phyloP scores from a whole-genome alignment of 2,797 vertebrate species.

The Petrocephalus schoutedeni region DNA sequence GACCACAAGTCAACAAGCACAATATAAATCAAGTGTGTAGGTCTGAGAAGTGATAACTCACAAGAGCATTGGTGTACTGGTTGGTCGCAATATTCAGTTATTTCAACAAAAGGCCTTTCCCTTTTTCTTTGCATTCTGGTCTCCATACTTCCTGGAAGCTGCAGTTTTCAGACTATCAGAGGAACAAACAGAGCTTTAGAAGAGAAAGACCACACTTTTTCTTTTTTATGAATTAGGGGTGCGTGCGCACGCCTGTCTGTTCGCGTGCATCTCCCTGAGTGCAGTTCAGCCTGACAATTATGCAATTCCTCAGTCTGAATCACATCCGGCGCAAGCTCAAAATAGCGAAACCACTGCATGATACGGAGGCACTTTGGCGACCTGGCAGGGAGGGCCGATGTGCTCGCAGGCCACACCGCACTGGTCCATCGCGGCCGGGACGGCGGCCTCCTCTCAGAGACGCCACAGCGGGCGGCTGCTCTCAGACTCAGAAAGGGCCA shows the following conservation, averaged over 20 bases:
- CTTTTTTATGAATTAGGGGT: slow-evolving; percentile 44
- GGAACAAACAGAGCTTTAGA: slow-evolving; percentile 32
- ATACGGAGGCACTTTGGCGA: slow-evolving; percentile 58
- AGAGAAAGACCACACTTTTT: slow-evolving; percentile 23
- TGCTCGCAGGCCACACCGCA: background rate
- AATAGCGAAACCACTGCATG: slow-evolving; percentile 68
- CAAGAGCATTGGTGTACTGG: background rate
- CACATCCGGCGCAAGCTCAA: slow-evolving; percentile 67
- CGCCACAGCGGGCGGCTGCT: background rate
- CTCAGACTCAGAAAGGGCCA: background rate
- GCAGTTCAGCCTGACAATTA: slow-evolving; percentile 51
- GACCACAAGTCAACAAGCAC: background rate
- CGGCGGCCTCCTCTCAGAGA: background rate
- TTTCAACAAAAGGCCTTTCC: slow-evolving; percentile 31
- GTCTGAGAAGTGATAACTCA: background rate
- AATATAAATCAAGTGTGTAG: background rate
- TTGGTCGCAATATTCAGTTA: background rate
- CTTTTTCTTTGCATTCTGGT: slow-evolving; percentile 17
- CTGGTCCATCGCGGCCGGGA: background rate
- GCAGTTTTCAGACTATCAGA: slow-evolving; percentile 49
- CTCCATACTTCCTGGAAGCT: slow-evolving; percentile 40
- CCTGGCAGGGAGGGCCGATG: slow-evolving; percentile 19
- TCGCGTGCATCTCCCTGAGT: slow-evolving; percentile 9
- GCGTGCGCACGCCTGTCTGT: slow-evolving; percentile 16
- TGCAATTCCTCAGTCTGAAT: slow-evolving; percentile 68